These are phyloP conservation scores for Alcis repandata DNA, from an alignment of 2,888 invertebrate genomes.

Conservation along the genomic window DNA sequence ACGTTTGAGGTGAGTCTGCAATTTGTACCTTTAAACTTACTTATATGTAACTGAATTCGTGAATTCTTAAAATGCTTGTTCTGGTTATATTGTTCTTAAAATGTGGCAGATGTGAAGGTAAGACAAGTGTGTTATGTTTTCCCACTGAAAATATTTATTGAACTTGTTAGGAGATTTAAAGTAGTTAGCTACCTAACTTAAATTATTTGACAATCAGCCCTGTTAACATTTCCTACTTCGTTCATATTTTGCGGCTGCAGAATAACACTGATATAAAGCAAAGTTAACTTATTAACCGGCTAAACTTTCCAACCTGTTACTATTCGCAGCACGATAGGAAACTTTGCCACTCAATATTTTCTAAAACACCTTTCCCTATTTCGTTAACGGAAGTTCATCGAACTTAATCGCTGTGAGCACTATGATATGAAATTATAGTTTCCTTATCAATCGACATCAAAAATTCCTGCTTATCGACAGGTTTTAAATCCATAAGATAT, in stretches of 20 bases:
- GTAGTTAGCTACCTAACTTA: not conserved
- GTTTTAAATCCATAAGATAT: slow-evolving; percentile 20
- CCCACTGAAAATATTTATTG: not conserved
- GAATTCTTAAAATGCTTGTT: slow-evolving; percentile 15
- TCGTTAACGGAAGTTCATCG: slow-evolving; percentile 80
- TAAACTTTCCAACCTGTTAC: slow-evolving; percentile 47
- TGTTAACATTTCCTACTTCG: not conserved
- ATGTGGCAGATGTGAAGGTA: not conserved
- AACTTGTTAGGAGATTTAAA: not conserved
- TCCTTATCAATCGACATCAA: slow-evolving; percentile 71
- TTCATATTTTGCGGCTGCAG: not conserved
- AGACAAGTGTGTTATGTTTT: not conserved
- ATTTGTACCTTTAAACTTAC: slow-evolving; percentile 5
- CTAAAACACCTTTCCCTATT: slow-evolving; percentile 72
- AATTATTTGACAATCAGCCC: not conserved
- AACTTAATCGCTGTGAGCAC: slow-evolving; percentile 59
- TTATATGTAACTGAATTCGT: slow-evolving; percentile 20
- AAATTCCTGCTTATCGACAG: slow-evolving; percentile 61
- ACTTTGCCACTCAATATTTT: slow-evolving; percentile 56
- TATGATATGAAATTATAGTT: slow-evolving; percentile 54
- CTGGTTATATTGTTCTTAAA: slow-evolving; percentile 12
- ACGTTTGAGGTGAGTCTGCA: slow-evolving; percentile 82
- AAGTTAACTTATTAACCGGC: slow-evolving; percentile 26
- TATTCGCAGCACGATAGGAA: slow-evolving; percentile 54
- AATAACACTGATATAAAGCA: slow-evolving; percentile 2